Base-by-base conservation (phyloP, 2,888 invertebrate genomes). In the Ectobius pallidus region DNA sequence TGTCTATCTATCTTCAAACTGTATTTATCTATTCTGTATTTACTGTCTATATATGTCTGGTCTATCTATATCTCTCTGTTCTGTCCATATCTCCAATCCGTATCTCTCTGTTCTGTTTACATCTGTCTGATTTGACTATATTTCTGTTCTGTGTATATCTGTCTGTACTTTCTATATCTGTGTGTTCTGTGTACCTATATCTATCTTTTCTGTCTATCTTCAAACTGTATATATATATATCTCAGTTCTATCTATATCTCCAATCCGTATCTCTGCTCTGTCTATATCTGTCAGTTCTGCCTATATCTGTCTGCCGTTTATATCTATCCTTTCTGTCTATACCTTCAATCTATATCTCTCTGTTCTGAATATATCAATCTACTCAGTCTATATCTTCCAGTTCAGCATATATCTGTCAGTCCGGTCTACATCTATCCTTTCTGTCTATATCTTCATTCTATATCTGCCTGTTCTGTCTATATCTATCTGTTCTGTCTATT, bases 321-420 rank as follows among this genome's bases (percentile, higher is more conserved):
- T 1, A 11, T 18, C 9, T 73, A 69, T 73, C 68, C 70, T 73
- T 69, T 74, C 58, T 32, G 73, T 65, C 32, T 55, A 3, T 75
- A 14, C 22, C 16, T 44, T 68, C 62, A 34, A 32, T 44, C 39
- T 55, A 18, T 25, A 69, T 68, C 16, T 70, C 20, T 25, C 32
- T 44, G n/a, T 34, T 39, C 25, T 70, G 7, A 9, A 16, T 22
- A 9, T 52, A 11, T 11, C 18, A 16, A 20, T 52, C 3, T 52
- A 1, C n/a, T 18, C 34, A 7, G 34, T 34, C 34, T 34, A 34
- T 7, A 63, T 34, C 11, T 6, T 34, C 11, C 34, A 6, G 6
- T 11, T 34, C 34, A 7, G 34, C 11, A 6, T 34, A 7, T 11
- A 34, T 7, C 34, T 34, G 34, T 34, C 7, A 6, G 11, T 34